Conservation (phyloP, 2,888 invertebrate species). For the Lasioglossum figueresi region DNA sequence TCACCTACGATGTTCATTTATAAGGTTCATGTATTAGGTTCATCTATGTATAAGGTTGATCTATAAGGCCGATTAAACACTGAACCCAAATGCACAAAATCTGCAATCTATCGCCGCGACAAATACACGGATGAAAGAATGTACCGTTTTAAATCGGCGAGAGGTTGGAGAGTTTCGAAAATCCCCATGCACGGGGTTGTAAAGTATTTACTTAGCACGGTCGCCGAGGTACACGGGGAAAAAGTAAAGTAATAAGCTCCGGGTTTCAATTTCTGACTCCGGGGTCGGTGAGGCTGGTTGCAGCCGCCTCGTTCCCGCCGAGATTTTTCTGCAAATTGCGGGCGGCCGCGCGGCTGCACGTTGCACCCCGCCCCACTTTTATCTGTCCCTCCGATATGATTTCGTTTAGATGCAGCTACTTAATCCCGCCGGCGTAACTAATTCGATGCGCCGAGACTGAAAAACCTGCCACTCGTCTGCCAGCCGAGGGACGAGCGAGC, state of each 20-base stretch:
- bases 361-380: slow-evolving; percentile 20
- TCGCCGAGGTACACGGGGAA: slow-evolving; percentile 2
- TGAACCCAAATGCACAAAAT: neutral
- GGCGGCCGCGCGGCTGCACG: neutral
- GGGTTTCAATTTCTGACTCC: slow-evolving; percentile 9
- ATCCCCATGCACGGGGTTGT: slow-evolving; percentile 5
- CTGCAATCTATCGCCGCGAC: neutral
- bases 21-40: no score
- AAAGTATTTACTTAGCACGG: neutral
- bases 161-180: neutral
- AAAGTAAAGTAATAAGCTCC: slow-evolving; percentile 5
- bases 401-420: slow-evolving; percentile 46
- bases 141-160: neutral
- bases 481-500: slow-evolving; percentile 4
- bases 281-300: slow-evolving; percentile 9
- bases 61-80: no score
- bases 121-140: no score
- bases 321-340: slow-evolving; percentile 44
- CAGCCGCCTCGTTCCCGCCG: slow-evolving; percentile 2
- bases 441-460: slow-evolving; percentile 36
- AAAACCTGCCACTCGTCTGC: slow-evolving; percentile 9
- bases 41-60: no score
- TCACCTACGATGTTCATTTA: no score
- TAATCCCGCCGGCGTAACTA: slow-evolving; percentile 42
- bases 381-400: slow-evolving; percentile 34